Evolutionary conservation across 2,113 vertebrate genomes (phyloP).

Genomic region (Anoura caudifer): DNA sequence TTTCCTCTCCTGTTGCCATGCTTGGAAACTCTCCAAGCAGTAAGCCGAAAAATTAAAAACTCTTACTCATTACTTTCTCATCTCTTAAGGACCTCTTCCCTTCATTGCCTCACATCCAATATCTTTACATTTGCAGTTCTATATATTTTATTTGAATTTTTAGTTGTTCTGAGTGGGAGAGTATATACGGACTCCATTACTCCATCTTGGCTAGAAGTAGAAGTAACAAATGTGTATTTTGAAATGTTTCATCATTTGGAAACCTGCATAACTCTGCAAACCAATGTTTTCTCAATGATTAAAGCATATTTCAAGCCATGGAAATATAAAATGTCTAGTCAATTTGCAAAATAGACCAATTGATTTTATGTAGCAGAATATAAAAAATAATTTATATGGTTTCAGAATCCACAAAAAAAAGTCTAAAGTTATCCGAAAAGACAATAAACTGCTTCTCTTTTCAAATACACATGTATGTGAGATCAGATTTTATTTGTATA

Average conservation of each 20-base stretch:
- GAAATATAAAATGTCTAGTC: not conserved
- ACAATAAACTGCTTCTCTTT: not conserved
- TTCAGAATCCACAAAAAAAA: not conserved
- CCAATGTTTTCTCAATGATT: not conserved
- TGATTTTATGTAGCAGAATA: not conserved
- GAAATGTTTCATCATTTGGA: not conserved
- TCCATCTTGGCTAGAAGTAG: not conserved
- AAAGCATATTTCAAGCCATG: not conserved
- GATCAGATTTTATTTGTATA: not conserved
- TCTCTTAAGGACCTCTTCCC: not conserved
- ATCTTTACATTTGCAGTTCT: not conserved
- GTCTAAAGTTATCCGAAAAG: not conserved
- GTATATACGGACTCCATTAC: not conserved
- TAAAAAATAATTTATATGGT: not conserved
- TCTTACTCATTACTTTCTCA: not conserved
- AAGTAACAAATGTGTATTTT: not conserved
- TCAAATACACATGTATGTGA: not conserved
- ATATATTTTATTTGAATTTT: not conserved
- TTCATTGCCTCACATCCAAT: not conserved
- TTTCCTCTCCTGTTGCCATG: not conserved
- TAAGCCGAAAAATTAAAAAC: not conserved
- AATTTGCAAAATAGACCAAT: not conserved
- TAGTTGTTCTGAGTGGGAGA: not conserved
- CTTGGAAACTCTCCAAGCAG: not conserved
- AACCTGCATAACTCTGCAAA: not conserved